Conservation (phyloP, 2,888 invertebrate species). For the Elegia similella region DNA sequence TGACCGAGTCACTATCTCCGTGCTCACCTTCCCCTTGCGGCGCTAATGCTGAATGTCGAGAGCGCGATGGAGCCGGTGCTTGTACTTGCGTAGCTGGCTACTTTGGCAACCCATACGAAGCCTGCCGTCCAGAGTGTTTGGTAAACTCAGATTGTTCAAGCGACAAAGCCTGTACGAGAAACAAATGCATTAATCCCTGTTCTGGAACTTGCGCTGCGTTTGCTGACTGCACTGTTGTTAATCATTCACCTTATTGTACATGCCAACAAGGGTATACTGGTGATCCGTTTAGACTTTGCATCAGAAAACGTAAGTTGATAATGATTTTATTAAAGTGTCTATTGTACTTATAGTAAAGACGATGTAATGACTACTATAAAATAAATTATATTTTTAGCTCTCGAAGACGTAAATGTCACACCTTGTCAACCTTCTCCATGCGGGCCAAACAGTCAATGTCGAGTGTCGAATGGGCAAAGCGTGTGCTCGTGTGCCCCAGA, state of each 20-base stretch:
- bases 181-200: conserved; percentile 89
- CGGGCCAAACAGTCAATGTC: conserved; percentile 84
- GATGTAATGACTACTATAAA: background rate
- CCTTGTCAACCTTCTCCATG: conserved; percentile 84
- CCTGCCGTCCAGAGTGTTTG: conserved; percentile 88
- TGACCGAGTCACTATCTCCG: conserved; percentile 67
- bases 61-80: conserved; percentile 81
- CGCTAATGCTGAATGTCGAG: conserved; percentile 83
- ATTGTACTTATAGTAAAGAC: background rate
- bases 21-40: conserved; percentile 84
- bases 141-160: conserved; percentile 87
- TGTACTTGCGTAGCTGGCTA: conserved; percentile 87
- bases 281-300: conserved; percentile 86
- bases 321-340: background rate
- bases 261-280: conserved; percentile 86
- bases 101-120: conserved; percentile 90
- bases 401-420: conserved; percentile 56
- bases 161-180: conserved; percentile 85
- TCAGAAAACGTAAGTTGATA: conserved; percentile 51
- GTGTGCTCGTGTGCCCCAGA: conserved; percentile 87
- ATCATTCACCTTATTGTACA: conserved; percentile 86
- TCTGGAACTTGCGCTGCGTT: conserved; percentile 89
- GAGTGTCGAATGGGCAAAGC: conserved; percentile 80
- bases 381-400: conserved; percentile 40
- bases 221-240: conserved; percentile 88